phyloP scores from a whole-genome alignment of 1,140 invertebrate species.

The Drosophila pectinifera region DNA sequence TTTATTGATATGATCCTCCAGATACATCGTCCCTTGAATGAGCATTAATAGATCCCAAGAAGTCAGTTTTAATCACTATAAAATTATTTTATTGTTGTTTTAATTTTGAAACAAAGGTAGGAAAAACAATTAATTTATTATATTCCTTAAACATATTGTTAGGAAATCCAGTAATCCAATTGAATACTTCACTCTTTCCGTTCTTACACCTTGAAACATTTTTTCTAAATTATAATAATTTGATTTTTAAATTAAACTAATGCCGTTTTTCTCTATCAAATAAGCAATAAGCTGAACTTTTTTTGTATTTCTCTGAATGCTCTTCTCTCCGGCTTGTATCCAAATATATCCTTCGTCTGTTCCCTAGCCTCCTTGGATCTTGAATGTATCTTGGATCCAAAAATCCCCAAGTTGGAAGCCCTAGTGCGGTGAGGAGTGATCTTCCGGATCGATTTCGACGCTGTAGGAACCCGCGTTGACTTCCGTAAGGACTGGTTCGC shows the following conservation, averaged over 20 bases:
- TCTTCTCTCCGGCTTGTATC: neutral
- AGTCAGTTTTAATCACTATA: neutral
- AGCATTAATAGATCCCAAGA: too few species aligned
- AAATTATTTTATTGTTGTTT: neutral
- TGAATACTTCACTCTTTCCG: neutral
- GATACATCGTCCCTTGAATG: too few species aligned
- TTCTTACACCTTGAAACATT: neutral
- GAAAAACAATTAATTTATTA: slow-evolving; percentile 13
- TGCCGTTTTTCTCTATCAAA: neutral
- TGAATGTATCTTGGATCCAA: too few species aligned
- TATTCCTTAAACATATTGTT: neutral
- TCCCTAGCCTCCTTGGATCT: too few species aligned
- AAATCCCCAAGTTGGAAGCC: too few species aligned
- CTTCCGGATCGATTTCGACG: too few species aligned
- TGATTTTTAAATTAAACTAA: neutral
- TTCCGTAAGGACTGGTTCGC: too few species aligned
- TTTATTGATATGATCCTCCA: too few species aligned
- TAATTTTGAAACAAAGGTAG: neutral
- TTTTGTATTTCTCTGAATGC: neutral
- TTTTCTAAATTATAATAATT: slow-evolving; percentile 2
- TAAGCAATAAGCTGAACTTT: neutral
- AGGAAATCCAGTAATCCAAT: neutral
- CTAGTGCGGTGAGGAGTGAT: too few species aligned
- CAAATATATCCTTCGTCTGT: too few species aligned
- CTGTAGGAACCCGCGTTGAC: too few species aligned